phyloP scores from a whole-genome alignment of 1,140 invertebrate species.

The Pantala flavescens region DNA sequence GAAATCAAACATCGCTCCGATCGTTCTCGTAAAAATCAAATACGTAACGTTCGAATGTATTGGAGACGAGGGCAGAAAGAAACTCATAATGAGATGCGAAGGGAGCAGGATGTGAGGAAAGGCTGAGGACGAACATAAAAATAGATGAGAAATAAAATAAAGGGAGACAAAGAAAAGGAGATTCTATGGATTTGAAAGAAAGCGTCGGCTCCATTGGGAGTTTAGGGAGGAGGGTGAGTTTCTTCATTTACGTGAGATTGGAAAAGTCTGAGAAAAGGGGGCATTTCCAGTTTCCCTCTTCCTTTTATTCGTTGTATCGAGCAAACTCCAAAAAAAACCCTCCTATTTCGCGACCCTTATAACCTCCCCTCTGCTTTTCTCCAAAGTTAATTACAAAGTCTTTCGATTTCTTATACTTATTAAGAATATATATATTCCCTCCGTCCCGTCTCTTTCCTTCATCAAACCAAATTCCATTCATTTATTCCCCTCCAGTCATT shows the following conservation, averaged over 20 bases:
- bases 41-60: no score
- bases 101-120: no score
- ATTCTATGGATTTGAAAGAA: neutral
- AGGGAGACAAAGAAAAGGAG: neutral
- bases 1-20: no score
- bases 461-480: neutral
- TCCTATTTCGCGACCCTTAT: neutral
- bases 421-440: neutral
- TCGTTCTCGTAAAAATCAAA: no score
- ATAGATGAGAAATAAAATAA: no score
- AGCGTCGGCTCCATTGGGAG: neutral
- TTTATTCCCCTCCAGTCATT: neutral
- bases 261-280: neutral
- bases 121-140: no score
- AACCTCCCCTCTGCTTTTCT: neutral
- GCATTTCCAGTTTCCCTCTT: neutral
- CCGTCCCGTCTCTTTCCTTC: neutral
- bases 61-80: no score
- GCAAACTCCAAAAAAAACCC: neutral
- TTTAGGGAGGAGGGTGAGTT: neutral
- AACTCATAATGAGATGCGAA: no score
- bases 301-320: neutral
- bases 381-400: slow-evolving; percentile 10
- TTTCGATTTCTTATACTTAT: neutral
- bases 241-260: slow-evolving; percentile 9